Evolutionary conservation across 2,113 vertebrate species (phyloP), one percentile per base, ranked within the genome.

Genomic region (Anseranas semipalmata): DNA sequence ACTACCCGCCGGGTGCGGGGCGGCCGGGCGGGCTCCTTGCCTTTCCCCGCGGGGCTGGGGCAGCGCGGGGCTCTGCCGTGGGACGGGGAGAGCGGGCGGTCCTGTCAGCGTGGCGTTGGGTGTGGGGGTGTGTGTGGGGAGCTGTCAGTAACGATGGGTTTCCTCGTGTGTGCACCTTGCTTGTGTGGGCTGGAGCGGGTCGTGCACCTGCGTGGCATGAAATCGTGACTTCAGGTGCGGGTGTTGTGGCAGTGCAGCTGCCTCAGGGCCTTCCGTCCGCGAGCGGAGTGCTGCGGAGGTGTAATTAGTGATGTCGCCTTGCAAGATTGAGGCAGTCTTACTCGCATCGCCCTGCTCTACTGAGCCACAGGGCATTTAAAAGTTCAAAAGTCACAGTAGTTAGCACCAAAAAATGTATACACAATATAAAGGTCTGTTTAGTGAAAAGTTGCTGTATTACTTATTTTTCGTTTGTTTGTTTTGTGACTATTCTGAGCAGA

Each of bases 1-100:
- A 99, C 97, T 99, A 98, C 89, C 99, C 99, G 6, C 99, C 99
- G 98, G 99, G 99, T 99, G 98, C 96, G 30, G 58, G 88, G 9
- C 33, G 15, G 39, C 3, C 8, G n/a, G n/a, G 43, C 10, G 3
- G 30, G 20, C 8, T 33, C 43, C 11, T 16, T 4, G 58, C 16
- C 12, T 25, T 8, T 39, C 73, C 19, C 53, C 19, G 12, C 6
- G 39, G 43, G 55, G 12, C 15, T 2, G 39, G 46, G 53, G 37
- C 45, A 21, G 16, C 4, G 28, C 12, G 37, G 32, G 33, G 52
- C 21, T 4, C 9, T 7, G 58, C 9, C 5, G 52, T 3, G 13
- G 41, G 59, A 67, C 33, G 18, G 25, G 45, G 16, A 16, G 45
- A 39, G 87, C 9, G 43, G 56, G 28, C 10, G 19, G 5, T 17